Evolutionary conservation across 2,797 vertebrate species (phyloP), one percentile per base, ranked within the genome.

Genomic region (Artibeus lituratus): DNA sequence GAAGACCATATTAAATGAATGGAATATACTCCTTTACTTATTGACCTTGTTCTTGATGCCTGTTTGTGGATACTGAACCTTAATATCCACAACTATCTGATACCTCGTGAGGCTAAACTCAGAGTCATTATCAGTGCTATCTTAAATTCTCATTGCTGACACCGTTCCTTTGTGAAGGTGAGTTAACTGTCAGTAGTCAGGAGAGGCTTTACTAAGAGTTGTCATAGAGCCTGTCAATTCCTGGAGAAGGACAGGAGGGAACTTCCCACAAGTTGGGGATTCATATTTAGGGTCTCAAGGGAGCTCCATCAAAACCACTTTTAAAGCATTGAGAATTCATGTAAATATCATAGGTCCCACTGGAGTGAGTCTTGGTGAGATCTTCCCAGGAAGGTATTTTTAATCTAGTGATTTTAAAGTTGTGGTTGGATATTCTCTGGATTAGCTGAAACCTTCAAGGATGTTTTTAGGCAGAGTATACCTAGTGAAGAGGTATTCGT

Each of bases 361-460:
- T 55, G 12, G 35, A 76, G 2, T 62, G 69, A 57, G 32, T 74
- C 73, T 94, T 91, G 35, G 42, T 15, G 37, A 62, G 74, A 67
- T 55, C n/a, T 74, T 76, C 51, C 42, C 7, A 51, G 69, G 42
- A 86, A 86, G 37, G 53, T 51, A 35, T 96, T 81, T 92, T 84
- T 83, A 82, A 76, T 94, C 91, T 69, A n/a, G 24, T 57, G 39
- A 86, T 89, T 94, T 95, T 90, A 90, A 87, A 55, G 35, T 87
- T 49, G 4, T 55, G 81, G 37, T 70, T 74, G 37, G 24, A 62
- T 89, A 53, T 53, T 74, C 5, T 94, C 37, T 94, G 73, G n/a
- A 76, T 85, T 69, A 83, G 51, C 80, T 39, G 88, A 85, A 82
- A 76, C 32, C 26, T 94, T 89, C 35, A 82, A 39, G 42, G 3